A percentile compares a stretch with the other conserved stretches of the same genome.
These are phyloP conservation scores for Coracopsis vasa DNA, from an alignment of 2,113 vertebrate genomes.

Conservation along the genomic window DNA sequence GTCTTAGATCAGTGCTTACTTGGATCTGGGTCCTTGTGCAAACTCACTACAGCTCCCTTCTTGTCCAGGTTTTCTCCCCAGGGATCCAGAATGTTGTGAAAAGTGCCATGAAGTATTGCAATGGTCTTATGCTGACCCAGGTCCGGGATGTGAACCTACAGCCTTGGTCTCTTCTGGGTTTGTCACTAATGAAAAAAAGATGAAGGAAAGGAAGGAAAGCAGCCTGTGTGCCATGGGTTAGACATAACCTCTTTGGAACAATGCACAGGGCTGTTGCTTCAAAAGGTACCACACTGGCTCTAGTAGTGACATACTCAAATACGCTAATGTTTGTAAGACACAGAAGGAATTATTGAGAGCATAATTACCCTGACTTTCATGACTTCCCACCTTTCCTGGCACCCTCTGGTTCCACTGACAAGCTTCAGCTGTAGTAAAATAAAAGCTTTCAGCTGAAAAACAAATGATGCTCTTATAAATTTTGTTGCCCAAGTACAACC, in stretches of 20 bases:
- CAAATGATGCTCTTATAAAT: background rate
- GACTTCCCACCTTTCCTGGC: background rate
- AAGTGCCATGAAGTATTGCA: background rate
- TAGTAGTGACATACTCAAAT: background rate
- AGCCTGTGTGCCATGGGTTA: background rate
- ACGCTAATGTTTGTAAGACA: background rate
- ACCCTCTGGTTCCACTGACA: background rate
- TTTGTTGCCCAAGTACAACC: background rate
- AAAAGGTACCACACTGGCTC: background rate
- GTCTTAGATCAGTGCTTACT: background rate
- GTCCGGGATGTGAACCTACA: background rate
- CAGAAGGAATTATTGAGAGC: background rate
- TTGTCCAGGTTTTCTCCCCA: background rate
- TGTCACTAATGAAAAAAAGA: background rate
- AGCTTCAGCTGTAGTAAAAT: background rate
- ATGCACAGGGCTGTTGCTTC: background rate
- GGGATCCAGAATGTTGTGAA: fast-evolving
- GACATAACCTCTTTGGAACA: background rate
- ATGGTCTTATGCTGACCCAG: background rate
- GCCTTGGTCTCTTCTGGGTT: background rate
- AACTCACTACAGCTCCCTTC: background rate
- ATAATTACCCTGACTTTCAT: background rate
- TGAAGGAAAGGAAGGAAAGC: background rate
- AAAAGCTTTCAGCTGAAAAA: background rate
- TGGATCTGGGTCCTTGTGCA: background rate